phyloP scores from a whole-genome alignment of 2,113 vertebrate genomes.

The Periophthalmodon schlosseri region DNA sequence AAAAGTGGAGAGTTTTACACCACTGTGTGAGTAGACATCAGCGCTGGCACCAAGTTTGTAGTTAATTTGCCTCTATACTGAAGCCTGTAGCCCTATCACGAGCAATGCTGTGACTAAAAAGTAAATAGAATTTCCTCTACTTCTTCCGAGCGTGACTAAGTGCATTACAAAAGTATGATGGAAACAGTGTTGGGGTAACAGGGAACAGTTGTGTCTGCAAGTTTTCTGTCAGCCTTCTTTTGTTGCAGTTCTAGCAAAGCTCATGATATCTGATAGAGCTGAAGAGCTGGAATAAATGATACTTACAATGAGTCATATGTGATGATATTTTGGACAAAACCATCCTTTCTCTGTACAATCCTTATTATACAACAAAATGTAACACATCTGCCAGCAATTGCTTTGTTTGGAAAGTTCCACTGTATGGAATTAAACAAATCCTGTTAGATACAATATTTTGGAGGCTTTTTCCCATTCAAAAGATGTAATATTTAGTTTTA shows the following conservation, averaged over 20 bases:
- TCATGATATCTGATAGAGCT: neutral
- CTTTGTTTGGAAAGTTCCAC: no score
- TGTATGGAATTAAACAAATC: no score
- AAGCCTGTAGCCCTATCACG: neutral
- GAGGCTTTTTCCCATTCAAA: no score
- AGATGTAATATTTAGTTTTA: no score
- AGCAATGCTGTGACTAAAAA: conserved; percentile 10
- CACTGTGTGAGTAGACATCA: conserved; percentile 6
- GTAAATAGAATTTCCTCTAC: conserved; percentile 12
- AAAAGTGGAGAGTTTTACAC: conserved; percentile 55
- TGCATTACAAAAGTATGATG: neutral
- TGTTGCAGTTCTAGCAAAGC: neutral
- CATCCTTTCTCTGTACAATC: no score
- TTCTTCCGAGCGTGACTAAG: neutral
- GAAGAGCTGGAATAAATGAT: no score
- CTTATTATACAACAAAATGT: no score
- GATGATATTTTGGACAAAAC: no score
- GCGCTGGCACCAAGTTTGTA: neutral
- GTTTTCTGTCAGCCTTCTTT: neutral
- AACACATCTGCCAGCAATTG: no score
- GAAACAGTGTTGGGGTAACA: neutral
- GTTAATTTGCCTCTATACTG: neutral
- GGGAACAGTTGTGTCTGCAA: neutral
- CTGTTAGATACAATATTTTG: no score
- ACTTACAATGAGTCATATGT: no score